Evolutionary conservation across 2,888 invertebrate species (phyloP).

Genomic region (Syritta pipiens): DNA sequence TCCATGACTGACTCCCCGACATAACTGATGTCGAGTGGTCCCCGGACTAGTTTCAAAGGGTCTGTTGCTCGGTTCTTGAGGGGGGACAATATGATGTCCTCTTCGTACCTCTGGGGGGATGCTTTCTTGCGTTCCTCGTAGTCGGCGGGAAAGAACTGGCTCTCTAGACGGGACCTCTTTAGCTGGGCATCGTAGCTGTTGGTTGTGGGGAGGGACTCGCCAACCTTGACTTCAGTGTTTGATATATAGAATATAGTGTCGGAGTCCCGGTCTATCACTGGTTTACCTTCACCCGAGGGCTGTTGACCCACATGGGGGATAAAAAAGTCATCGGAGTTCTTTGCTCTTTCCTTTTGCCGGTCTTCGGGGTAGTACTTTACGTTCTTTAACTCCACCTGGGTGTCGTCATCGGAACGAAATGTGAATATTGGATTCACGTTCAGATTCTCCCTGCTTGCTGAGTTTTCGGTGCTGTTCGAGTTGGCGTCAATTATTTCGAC

Average conservation of each 20-base stretch:
- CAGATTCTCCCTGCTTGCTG: conserved; percentile 69
- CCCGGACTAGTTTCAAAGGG: conserved; percentile 76
- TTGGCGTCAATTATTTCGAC: conserved; percentile 77
- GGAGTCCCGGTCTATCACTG: conserved; percentile 77
- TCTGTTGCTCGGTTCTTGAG: conserved; percentile 74
- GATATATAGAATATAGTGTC: conserved; percentile 80
- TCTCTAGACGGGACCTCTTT: conserved; percentile 75
- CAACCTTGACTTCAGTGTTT: conserved; percentile 79
- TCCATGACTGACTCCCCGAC: conserved; percentile 79
- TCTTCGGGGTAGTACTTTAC: conserved; percentile 70
- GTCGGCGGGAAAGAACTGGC: conserved; percentile 78
- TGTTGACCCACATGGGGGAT: conserved; percentile 74
- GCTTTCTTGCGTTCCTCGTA: conserved; percentile 73
- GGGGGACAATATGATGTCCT: conserved; percentile 78
- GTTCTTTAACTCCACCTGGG: conserved; percentile 70
- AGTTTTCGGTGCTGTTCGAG: conserved; percentile 74
- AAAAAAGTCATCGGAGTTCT: conserved; percentile 75
- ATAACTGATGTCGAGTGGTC: conserved; percentile 78
- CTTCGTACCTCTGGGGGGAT: conserved; percentile 74
- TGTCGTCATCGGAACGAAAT: conserved; percentile 71
- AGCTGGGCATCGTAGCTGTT: conserved; percentile 71
- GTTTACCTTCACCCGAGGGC: conserved; percentile 71
- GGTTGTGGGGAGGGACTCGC: conserved; percentile 76
- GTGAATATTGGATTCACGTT: conserved; percentile 73
- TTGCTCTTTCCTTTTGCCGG: conserved; percentile 69